Percentiles rank a stretch among this genome's conserved stretches.
Evolutionary conservation across 2,113 vertebrate species (phyloP).

Genomic region (Mola mola): DNA sequence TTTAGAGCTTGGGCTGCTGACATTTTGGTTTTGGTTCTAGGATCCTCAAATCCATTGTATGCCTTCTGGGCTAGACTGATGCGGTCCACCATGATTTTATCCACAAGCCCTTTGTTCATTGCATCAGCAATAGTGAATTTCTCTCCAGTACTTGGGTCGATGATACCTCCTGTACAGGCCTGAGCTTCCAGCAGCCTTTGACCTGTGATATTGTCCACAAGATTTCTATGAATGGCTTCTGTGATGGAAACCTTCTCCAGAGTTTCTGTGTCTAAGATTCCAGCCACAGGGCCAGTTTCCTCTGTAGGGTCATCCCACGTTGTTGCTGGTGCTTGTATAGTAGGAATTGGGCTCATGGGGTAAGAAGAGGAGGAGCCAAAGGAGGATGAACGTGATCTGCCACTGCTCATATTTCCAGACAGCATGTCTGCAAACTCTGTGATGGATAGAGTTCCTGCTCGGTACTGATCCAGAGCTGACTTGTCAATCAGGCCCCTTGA

Average conservation of each 20-base stretch:
- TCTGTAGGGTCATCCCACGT: slow-evolving; percentile 92
- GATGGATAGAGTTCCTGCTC: slow-evolving; percentile 92
- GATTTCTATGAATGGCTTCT: slow-evolving; percentile 94
- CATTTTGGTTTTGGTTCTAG: slow-evolving; percentile 97
- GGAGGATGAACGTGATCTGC: slow-evolving; percentile 91
- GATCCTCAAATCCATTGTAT: slow-evolving; percentile 95
- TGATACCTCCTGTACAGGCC: slow-evolving; percentile 95
- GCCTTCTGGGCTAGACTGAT: slow-evolving; percentile 97
- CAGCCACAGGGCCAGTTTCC: slow-evolving; percentile 92
- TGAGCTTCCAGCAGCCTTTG: slow-evolving; percentile 95
- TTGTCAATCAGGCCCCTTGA: slow-evolving; percentile 91
- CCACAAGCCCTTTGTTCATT: slow-evolving; percentile 89
- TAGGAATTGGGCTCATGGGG: slow-evolving; percentile 82
- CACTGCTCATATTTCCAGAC: slow-evolving; percentile 90
- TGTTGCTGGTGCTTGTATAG: slow-evolving; percentile 81
- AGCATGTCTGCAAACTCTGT: slow-evolving; percentile 98
- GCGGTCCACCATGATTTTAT: slow-evolving; percentile 97
- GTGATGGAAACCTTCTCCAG: slow-evolving; percentile 97
- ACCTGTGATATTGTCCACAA: slow-evolving; percentile 96
- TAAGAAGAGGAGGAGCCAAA: slow-evolving; percentile 94
- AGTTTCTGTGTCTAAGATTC: slow-evolving; percentile 96
- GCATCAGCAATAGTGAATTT: slow-evolving; percentile 89
- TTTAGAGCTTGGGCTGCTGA: slow-evolving; percentile 96
- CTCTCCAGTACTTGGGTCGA: slow-evolving; percentile 90
- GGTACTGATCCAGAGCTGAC: slow-evolving; percentile 94